Percentiles rank a stretch among this genome's conserved stretches.
Conservation (phyloP, 2,888 invertebrate species). For the Sarcophaga caerulescens region DNA sequence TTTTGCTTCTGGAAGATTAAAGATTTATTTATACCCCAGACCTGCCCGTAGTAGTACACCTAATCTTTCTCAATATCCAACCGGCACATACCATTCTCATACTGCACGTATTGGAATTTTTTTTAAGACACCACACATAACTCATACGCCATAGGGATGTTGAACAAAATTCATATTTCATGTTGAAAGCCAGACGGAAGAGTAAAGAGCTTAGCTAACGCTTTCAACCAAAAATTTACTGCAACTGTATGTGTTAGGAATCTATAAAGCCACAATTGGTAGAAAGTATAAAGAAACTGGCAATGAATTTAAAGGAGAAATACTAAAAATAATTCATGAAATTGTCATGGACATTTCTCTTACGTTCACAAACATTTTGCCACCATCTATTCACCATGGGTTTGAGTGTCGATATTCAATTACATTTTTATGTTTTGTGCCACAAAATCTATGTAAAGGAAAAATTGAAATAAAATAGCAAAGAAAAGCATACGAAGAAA, state of each 20-base stretch:
- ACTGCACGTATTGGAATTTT: too few species aligned
- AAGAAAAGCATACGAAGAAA: neutral
- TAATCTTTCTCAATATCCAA: too few species aligned
- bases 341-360: neutral
- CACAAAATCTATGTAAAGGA: neutral
- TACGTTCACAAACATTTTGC: too few species aligned
- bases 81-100: too few species aligned
- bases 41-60: too few species aligned
- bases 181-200: neutral
- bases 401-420: neutral
- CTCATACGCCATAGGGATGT: too few species aligned
- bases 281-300: neutral
- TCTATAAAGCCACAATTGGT: neutral
- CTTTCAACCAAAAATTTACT: too few species aligned
- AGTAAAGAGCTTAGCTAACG: too few species aligned
- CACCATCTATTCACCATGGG: too few species aligned
- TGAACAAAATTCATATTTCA: neutral
- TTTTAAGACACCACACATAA: too few species aligned
- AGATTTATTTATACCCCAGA: too few species aligned
- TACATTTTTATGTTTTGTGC: neutral
- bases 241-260: neutral
- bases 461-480: neutral
- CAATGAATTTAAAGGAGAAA: neutral
- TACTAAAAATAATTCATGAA: neutral
- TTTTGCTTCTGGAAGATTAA: too few species aligned